Evolutionary conservation across 1,140 invertebrate species (phyloP).

Genomic region (Venturia canescens): DNA sequence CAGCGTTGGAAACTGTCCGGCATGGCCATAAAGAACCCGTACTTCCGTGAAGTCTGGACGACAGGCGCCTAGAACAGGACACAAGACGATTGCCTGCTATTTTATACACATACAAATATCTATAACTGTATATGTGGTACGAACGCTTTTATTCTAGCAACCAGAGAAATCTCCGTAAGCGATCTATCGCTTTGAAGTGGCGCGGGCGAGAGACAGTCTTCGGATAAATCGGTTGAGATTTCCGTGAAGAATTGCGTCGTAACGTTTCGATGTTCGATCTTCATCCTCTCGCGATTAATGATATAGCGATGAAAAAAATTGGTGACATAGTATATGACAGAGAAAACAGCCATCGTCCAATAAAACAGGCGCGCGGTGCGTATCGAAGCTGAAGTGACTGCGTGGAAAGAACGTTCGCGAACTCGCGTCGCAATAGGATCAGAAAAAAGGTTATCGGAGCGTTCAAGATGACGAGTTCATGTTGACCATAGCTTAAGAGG

Average conservation of each 20-base stretch:
- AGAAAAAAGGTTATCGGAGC: too few relatives aligned
- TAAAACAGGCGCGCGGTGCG: too few relatives aligned
- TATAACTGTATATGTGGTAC: background rate
- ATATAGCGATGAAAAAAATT: background rate
- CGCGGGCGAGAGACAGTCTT: background rate
- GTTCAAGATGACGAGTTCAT: too few relatives aligned
- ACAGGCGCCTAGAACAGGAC: conserved; percentile 35
- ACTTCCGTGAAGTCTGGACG: conserved; percentile 39
- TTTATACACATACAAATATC: background rate
- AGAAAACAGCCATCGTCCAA: too few relatives aligned
- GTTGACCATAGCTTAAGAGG: too few relatives aligned
- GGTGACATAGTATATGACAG: background rate
- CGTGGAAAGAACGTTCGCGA: too few relatives aligned
- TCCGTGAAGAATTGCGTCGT: conserved; percentile 29
- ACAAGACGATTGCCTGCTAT: background rate
- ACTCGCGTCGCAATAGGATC: too few relatives aligned
- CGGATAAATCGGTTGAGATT: conserved; percentile 26
- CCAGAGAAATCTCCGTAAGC: conserved; percentile 1
- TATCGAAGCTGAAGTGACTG: too few relatives aligned
- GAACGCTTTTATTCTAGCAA: background rate
- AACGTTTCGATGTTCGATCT: background rate
- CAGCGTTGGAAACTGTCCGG: background rate
- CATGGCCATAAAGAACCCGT: background rate
- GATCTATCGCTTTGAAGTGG: conserved; percentile 21
- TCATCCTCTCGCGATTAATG: background rate